phyloP scores from a whole-genome alignment of 2,797 vertebrate species.

The Semotilus atromaculatus region DNA sequence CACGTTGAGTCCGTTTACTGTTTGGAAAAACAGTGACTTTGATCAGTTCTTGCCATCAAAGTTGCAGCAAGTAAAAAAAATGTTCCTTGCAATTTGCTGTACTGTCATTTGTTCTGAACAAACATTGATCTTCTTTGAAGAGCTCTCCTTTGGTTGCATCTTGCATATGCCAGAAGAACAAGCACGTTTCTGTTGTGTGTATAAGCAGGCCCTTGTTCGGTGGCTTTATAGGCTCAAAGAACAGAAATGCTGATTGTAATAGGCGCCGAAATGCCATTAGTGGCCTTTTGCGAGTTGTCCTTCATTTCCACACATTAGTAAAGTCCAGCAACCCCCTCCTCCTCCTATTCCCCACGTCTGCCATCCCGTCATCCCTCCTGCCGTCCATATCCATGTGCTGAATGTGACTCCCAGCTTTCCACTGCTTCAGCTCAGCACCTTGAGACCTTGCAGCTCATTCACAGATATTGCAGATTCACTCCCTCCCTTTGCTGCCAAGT shows the following conservation, averaged over 20 bases:
- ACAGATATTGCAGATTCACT: constrained; percentile 52
- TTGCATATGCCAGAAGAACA: constrained; percentile 8
- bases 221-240: background rate
- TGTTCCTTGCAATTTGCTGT: constrained; percentile 15
- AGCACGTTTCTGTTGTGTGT: background rate
- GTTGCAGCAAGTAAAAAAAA: constrained; percentile 34
- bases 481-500: constrained; percentile 39
- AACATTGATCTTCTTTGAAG: constrained; percentile 52
- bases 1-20: constrained; percentile 10
- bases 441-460: constrained; percentile 49
- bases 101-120: constrained; percentile 51
- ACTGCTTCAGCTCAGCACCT: constrained; percentile 28
- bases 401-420: constrained; percentile 17
- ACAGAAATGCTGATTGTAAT: constrained; percentile 34
- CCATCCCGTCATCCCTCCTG: background rate
- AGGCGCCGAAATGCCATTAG: constrained; percentile 22
- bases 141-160: constrained; percentile 9
- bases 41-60: constrained; percentile 34
- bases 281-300: constrained; percentile 21
- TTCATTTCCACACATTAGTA: constrained; percentile 36
- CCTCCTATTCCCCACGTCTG: background rate
- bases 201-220: background rate
- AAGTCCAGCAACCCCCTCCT: background rate
- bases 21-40: constrained; percentile 42
- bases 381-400: background rate